Conservation (phyloP, 2,113 vertebrate genomes). For the Crotalus tigris region DNA sequence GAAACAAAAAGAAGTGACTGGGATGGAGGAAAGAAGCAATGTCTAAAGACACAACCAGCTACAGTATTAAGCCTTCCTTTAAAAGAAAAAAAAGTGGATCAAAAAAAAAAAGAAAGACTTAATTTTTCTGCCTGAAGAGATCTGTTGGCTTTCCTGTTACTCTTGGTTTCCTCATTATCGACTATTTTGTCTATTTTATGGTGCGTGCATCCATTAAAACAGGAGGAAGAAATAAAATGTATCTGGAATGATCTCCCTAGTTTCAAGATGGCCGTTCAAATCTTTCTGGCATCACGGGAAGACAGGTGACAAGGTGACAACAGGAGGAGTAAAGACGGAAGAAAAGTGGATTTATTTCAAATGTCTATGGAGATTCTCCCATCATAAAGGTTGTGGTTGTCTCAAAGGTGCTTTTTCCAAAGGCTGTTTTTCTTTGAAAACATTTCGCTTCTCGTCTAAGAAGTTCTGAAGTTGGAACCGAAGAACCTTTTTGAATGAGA, state of each 20-base stretch:
- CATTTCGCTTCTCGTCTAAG: neutral
- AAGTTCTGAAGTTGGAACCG: neutral
- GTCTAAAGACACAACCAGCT: neutral
- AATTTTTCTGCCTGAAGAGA: constrained; percentile 20
- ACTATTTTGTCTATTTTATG: neutral
- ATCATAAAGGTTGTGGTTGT: neutral
- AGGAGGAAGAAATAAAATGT: neutral
- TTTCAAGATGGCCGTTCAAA: neutral
- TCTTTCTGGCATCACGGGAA: neutral
- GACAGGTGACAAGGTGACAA: neutral
- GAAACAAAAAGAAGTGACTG: constrained; percentile 27
- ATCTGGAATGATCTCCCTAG: neutral
- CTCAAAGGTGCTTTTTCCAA: neutral
- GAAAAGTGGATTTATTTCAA: neutral
- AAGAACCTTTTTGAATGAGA: neutral
- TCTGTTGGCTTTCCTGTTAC: neutral
- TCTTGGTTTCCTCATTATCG: neutral
- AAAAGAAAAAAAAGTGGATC: neutral
- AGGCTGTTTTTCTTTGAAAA: neutral
- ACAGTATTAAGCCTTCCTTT: neutral
- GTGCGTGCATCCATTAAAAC: neutral
- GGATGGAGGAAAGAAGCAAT: neutral
- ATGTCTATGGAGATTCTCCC: neutral
- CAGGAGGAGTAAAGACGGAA: too few species aligned
- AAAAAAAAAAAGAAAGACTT: neutral